These are phyloP conservation scores for Xylota segnis DNA, from an alignment of 2,888 invertebrate genomes.

Conservation along the genomic window DNA sequence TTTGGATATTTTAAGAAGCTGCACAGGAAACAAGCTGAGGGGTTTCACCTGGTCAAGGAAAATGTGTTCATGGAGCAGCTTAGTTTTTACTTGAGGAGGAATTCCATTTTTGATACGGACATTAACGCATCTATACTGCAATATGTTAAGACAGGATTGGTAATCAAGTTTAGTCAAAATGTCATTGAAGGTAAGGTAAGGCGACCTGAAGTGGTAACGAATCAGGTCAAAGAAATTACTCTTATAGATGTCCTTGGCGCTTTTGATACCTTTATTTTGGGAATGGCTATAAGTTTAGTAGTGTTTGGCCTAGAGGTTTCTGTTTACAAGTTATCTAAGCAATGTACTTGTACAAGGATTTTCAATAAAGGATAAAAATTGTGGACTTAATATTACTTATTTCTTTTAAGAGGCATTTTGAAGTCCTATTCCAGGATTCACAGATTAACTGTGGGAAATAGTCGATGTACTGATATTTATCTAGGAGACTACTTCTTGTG, in stretches of 20 bases:
- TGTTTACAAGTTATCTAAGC: not conserved
- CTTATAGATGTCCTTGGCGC: conserved; percentile 28
- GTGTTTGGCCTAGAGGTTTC: not conserved
- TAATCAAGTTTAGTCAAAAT: conserved; percentile 77
- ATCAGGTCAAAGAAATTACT: not conserved
- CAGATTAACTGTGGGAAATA: too few relatives aligned
- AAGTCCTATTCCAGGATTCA: not conserved
- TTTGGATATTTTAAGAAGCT: conserved; percentile 80
- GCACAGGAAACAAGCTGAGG: conserved; percentile 45
- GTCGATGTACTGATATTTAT: too few relatives aligned
- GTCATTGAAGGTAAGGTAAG: conserved; percentile 47
- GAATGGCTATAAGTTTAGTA: not conserved
- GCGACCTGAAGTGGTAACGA: not conserved
- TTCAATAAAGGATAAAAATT: too few relatives aligned
- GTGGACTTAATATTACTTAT: too few relatives aligned
- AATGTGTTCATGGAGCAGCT: conserved; percentile 80
- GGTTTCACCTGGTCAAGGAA: conserved; percentile 77
- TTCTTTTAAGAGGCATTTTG: not conserved
- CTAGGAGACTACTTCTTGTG: too few relatives aligned
- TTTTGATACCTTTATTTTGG: not conserved
- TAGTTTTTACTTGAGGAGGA: conserved; percentile 79
- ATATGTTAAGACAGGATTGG: conserved; percentile 79
- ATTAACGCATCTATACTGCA: conserved; percentile 78
- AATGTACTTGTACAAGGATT: not conserved
- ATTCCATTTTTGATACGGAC: conserved; percentile 79